phyloP scores from a whole-genome alignment of 2,797 vertebrate genomes.

The Thamnophis elegans region DNA sequence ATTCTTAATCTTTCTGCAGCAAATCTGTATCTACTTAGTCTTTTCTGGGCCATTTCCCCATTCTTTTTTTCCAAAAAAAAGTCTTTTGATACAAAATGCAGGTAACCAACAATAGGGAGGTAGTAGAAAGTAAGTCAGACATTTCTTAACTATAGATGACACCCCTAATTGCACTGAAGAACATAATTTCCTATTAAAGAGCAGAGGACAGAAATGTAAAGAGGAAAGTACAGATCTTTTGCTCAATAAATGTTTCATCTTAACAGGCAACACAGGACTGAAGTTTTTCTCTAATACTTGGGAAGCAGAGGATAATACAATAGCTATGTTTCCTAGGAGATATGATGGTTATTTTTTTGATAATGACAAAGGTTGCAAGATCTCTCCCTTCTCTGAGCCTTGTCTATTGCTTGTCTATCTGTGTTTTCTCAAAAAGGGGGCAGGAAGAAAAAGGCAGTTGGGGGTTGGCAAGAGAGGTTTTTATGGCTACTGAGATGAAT shows the following conservation, averaged over 20 bases:
- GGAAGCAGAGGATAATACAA: neutral
- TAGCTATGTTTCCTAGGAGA: neutral
- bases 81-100: neutral
- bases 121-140: neutral
- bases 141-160: neutral
- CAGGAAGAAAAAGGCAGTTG: neutral
- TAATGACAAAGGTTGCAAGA: neutral
- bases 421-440: neutral
- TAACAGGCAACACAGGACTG: neutral
- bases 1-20: neutral
- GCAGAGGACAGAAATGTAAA: neutral
- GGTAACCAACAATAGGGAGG: neutral
- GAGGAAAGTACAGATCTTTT: neutral
- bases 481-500: neutral
- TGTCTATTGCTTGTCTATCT: neutral
- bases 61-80: neutral
- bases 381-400: neutral
- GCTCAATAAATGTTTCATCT: neutral
- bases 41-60: neutral
- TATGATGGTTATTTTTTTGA: neutral
- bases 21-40: neutral
- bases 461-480: neutral
- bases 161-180: neutral
- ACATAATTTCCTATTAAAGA: neutral
- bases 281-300: neutral